These are phyloP conservation scores for Cygnus buccinator DNA, from an alignment of 2,113 vertebrate species.

Conservation along the genomic window DNA sequence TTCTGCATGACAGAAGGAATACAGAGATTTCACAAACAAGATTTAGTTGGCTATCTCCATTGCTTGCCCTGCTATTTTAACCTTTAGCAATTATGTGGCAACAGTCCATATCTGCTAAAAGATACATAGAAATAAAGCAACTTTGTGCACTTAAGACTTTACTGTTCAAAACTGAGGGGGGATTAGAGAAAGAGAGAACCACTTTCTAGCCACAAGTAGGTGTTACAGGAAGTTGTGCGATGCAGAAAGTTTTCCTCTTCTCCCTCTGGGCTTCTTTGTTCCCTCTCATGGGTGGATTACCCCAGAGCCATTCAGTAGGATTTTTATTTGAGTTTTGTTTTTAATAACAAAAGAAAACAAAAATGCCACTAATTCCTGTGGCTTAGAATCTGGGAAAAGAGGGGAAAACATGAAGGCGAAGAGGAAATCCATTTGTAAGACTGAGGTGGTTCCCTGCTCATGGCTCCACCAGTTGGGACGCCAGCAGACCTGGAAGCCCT, in stretches of 20 bases:
- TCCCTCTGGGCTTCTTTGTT: neutral
- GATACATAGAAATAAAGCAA: neutral
- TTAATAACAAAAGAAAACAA: neutral
- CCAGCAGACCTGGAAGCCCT: neutral
- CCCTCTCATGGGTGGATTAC: neutral
- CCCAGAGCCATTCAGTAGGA: rapidly evolving
- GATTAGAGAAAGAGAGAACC: neutral
- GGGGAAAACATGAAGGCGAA: neutral
- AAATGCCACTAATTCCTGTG: neutral
- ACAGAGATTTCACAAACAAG: slow-evolving; percentile 31
- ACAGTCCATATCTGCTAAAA: neutral
- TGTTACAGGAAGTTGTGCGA: neutral
- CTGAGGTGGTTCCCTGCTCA: neutral
- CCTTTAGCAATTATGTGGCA: slow-evolving; percentile 11
- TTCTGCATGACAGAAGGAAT: slow-evolving; percentile 52
- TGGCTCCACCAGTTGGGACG: neutral
- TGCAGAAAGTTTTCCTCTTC: neutral
- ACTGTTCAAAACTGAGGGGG: rapidly evolving
- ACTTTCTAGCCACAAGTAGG: neutral
- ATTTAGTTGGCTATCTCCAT: slow-evolving; percentile 22
- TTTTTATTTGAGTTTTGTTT: neutral
- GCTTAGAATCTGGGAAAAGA: neutral
- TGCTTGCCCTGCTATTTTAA: slow-evolving; percentile 23
- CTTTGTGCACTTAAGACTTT: neutral
- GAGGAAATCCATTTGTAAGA: neutral